These are phyloP conservation scores for Orius insidiosus DNA, from an alignment of 1,140 invertebrate genomes.

Conservation along the genomic window DNA sequence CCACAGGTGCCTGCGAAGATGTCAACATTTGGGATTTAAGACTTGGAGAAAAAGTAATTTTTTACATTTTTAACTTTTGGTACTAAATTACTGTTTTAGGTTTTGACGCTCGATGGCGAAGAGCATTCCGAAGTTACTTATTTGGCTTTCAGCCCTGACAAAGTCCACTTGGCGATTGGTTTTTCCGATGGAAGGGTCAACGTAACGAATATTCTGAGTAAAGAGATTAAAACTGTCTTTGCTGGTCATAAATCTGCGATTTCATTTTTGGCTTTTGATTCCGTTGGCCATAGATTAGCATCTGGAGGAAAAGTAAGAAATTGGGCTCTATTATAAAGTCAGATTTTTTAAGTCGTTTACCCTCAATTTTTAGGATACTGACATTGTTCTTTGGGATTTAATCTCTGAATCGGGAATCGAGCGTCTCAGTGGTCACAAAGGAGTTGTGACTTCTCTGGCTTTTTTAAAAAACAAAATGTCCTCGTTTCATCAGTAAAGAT, in stretches of 20 bases:
- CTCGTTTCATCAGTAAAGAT: conserved; percentile 86
- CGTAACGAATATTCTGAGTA: conserved; percentile 54
- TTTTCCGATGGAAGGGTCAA: conserved; percentile 79
- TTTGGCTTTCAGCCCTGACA: conserved; percentile 50
- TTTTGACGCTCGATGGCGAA: conserved; percentile 55
- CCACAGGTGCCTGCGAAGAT: conserved; percentile 79
- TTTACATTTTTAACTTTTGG: neutral
- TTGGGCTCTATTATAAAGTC: too few relatives aligned
- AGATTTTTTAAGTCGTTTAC: too few relatives aligned
- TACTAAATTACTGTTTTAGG: conserved; percentile 27
- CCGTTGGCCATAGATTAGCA: conserved; percentile 57
- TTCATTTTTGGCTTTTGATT: conserved; percentile 65
- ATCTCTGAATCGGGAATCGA: conserved; percentile 78
- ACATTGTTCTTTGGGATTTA: conserved; percentile 89
- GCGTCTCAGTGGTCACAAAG: conserved; percentile 83
- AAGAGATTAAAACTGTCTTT: conserved; percentile 58
- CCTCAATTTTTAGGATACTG: conserved; percentile 79
- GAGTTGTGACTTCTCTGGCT: conserved; percentile 64
- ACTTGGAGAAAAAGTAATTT: conserved; percentile 65
- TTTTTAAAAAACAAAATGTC: conserved; percentile 65
- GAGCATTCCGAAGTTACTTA: conserved; percentile 51
- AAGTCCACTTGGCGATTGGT: conserved; percentile 68
- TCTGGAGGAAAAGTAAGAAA: conserved; percentile 63
- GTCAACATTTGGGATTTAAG: conserved; percentile 87
- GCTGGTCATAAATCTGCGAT: conserved; percentile 77